phyloP scores from a whole-genome alignment of 2,113 vertebrate species.

The Scomber japonicus region DNA sequence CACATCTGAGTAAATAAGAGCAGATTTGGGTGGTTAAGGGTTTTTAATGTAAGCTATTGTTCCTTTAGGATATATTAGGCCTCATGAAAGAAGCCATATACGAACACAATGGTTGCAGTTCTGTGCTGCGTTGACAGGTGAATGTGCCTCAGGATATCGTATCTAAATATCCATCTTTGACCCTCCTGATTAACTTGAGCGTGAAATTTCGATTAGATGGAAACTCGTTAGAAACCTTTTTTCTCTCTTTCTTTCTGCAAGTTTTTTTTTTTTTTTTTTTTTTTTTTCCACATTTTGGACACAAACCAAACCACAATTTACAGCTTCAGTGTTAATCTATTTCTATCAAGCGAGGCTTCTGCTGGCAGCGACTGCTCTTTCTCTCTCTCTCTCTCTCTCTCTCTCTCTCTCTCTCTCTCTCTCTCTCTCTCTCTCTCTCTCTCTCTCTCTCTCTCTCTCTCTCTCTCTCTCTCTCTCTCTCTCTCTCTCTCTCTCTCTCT shows the following conservation, averaged over 20 bases:
- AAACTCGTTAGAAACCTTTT: no score
- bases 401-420: constrained; percentile 11
- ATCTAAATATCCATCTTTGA: no score
- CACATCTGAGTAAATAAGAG: no score
- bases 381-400: background rate
- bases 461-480: constrained; percentile 18
- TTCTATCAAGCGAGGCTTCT: background rate
- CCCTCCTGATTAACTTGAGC: no score
- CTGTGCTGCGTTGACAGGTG: no score
- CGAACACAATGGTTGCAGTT: no score
- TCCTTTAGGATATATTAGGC: no score
- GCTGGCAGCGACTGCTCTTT: background rate
- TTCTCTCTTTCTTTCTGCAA: background rate
- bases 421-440: background rate
- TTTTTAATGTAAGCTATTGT: no score
- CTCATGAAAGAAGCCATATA: no score
- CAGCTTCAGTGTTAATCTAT: constrained; percentile 4
- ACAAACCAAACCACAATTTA: background rate
- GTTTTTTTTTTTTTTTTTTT: background rate
- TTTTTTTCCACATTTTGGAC: constrained; percentile 2
- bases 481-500: background rate
- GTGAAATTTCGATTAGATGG: no score
- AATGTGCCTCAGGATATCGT: no score
- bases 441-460: background rate
- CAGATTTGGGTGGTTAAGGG: no score